Conservation (phyloP, 1,140 invertebrate genomes). For the Spodoptera frugiperda region DNA sequence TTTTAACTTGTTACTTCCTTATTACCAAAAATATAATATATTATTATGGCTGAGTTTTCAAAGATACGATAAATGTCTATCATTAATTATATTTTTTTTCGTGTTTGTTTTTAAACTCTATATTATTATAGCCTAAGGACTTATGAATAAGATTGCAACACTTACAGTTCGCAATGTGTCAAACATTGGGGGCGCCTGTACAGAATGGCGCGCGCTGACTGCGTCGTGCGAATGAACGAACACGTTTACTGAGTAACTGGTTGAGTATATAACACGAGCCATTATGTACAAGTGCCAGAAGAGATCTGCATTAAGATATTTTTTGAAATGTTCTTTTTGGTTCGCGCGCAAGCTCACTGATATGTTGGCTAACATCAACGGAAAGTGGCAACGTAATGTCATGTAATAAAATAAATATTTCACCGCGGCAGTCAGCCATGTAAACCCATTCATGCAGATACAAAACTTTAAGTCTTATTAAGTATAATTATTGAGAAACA, state of each 20-base stretch:
- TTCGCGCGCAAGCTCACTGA: constrained; percentile 37
- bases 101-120: constrained; percentile 66
- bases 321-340: constrained; percentile 60
- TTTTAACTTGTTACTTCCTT: constrained; percentile 77
- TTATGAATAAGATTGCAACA: constrained; percentile 82
- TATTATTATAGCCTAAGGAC: constrained; percentile 79
- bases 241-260: not conserved
- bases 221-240: too few relatives aligned
- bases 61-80: constrained; percentile 81
- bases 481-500: not conserved
- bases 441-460: constrained; percentile 21
- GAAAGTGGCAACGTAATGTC: constrained; percentile 23
- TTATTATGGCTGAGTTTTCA: constrained; percentile 85
- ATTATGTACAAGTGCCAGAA: constrained; percentile 28
- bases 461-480: constrained; percentile 7
- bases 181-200: constrained; percentile 37
- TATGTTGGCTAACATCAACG: constrained; percentile 41
- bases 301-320: constrained; percentile 60
- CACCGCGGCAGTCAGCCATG: constrained; percentile 4
- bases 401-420: constrained; percentile 23
- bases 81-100: constrained; percentile 78
- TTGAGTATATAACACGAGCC: not conserved
- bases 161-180: constrained; percentile 82
- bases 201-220: constrained; percentile 1
- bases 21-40: constrained; percentile 82